Conservation (phyloP, 1,140 invertebrate species). For the Meloidogyne floridensis region DNA sequence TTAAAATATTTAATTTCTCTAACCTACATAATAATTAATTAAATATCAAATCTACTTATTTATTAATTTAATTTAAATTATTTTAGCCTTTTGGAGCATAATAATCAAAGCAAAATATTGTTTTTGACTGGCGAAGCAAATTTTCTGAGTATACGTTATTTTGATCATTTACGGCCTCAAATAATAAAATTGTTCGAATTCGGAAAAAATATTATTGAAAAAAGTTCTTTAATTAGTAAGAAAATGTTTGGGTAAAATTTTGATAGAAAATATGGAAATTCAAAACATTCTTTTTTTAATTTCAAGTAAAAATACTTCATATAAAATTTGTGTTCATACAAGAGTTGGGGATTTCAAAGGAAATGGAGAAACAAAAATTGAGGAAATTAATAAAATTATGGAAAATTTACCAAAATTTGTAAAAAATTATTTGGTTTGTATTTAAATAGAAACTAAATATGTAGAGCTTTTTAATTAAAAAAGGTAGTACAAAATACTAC, state of each 20-base stretch:
- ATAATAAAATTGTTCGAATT: not conserved
- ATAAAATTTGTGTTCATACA: not conserved
- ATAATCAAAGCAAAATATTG: not conserved
- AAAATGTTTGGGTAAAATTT: not conserved
- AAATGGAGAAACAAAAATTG: not conserved
- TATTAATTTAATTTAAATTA: not conserved
- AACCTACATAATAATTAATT: no score
- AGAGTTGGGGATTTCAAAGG: not conserved
- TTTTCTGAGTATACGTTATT: not conserved
- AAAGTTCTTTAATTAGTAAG: not conserved
- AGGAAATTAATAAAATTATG: not conserved
- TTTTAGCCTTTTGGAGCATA: not conserved
- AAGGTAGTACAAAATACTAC: not conserved
- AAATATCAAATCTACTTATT: no score
- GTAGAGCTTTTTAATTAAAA: not conserved
- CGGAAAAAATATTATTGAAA: not conserved
- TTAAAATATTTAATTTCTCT: not conserved
- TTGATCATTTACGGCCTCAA: not conserved
- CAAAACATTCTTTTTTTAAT: not conserved
- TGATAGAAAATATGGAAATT: no score
- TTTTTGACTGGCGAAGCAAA: not conserved
- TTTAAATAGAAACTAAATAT: not conserved
- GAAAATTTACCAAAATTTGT: not conserved
- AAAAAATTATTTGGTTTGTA: not conserved
- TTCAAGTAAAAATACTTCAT: not conserved